phyloP scores from a whole-genome alignment of 2,113 vertebrate species.

The Dolichallabes microphthalmus region DNA sequence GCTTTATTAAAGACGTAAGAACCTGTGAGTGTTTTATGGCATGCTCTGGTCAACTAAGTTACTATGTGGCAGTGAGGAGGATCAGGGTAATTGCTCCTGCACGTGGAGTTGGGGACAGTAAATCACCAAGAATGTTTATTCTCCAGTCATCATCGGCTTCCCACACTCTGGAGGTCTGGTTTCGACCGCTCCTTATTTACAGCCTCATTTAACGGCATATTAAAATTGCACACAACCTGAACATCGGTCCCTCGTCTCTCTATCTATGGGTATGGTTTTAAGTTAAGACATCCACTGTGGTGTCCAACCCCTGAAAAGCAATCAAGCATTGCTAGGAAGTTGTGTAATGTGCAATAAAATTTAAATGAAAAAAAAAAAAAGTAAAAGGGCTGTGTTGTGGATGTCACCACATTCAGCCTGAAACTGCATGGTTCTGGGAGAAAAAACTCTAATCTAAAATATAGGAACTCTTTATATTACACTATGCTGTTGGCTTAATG shows the following conservation, averaged over 20 bases:
- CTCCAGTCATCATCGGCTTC: neutral
- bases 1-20: neutral
- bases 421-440: neutral
- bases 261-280: neutral
- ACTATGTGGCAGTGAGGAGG: neutral
- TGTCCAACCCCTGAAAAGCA: neutral
- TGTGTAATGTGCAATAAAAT: neutral
- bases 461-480: neutral
- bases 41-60: neutral
- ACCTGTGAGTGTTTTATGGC: conserved; percentile 41
- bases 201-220: neutral
- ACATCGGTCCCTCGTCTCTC: neutral
- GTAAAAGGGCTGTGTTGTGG: neutral
- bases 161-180: neutral
- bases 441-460: neutral
- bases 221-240: neutral
- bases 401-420: neutral
- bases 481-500: neutral
- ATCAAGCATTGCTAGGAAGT: neutral
- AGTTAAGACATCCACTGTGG: neutral
- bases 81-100: conserved; percentile 25
- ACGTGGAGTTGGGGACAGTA: neutral
- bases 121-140: conserved; percentile 12
- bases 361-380: neutral
- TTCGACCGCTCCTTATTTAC: neutral